Base-by-base conservation (phyloP, 2,113 vertebrate species). In the Vulpes ferrilata region DNA sequence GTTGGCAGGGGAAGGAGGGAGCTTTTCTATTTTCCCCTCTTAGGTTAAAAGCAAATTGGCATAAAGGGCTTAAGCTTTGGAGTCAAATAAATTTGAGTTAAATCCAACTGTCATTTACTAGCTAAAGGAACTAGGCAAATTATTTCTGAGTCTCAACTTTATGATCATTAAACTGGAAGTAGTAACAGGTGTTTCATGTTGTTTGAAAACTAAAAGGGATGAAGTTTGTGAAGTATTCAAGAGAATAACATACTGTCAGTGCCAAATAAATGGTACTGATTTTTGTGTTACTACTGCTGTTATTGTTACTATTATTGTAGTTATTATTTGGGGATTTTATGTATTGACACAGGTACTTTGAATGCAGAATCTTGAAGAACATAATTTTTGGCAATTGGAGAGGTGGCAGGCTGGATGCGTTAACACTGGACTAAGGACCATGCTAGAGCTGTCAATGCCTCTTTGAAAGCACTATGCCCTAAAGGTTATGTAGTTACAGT, bases 1-100 rank as follows among this genome's bases (percentile, higher is more conserved):
- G 64, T 79, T 10, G 3, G 9, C 74, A 4, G 2, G 19, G 5
- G 13, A 3, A 30, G 7, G 7, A 11, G 12, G 8, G 15, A 0
- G 19, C 19, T 51, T 43, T 48, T 86, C 32, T 51, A 17, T 32
- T 65, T 48, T 43, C 48, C 35, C 22, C 27, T n/a, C 25, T 91
- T 82, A 93, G 25, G 82, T 84, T 71, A 94, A 96, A 15, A 92
- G 79, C 11, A 93, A 93, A 87, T 93, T 71, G 79, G 60, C 19
- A 87, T 57, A 76, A 82, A 84, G 30, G 15, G 19, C 23, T 94
- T 71, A 82, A 27, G 71, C 30, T 95, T 87, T 90, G 51, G 48
- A 92, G 60, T 96, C 87, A 80, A 83, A 92, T 23, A 87, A 80
- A 43, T 90, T 3, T 51, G 80, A 82, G 62, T 90, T 82, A 93